Conservation (phyloP, 2,888 invertebrate genomes). For the Eristalis pertinax region DNA sequence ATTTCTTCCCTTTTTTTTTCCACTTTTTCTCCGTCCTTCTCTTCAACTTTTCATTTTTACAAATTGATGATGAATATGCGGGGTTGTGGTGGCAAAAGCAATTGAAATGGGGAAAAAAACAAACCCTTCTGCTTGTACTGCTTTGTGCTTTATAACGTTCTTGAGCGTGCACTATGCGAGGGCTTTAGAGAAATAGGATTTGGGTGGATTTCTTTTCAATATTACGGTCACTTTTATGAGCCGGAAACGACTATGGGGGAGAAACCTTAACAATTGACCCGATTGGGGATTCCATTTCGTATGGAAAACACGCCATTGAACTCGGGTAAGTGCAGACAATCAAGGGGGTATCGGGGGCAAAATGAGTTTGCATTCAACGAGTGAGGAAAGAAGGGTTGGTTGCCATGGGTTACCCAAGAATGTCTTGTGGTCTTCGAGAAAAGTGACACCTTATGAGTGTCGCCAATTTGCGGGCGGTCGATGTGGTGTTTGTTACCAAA, state of each 20-base stretch:
- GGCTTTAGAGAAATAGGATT: constrained; percentile 12
- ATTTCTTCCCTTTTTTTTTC: background rate
- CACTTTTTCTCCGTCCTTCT: background rate
- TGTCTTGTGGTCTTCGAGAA: background rate
- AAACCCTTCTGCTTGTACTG: constrained; percentile 26
- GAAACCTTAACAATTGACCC: constrained; percentile 33
- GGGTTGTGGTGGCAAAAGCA: constrained; percentile 3
- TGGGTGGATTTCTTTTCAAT: constrained; percentile 8
- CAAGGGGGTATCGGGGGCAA: background rate
- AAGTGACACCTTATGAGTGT: background rate
- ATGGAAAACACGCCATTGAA: constrained; percentile 24
- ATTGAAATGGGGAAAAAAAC: constrained; percentile 56
- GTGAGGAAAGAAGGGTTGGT: background rate
- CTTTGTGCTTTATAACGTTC: constrained; percentile 1
- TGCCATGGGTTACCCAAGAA: no score
- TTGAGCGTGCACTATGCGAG: background rate
- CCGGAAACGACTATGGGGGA: background rate
- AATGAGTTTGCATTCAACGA: background rate
- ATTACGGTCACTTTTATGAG: constrained; percentile 42
- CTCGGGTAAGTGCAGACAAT: constrained; percentile 3
- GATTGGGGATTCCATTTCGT: constrained; percentile 12
- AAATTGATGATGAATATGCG: constrained; percentile 56
- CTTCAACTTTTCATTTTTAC: constrained; percentile 10
- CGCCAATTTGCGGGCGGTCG: no score
- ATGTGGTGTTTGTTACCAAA: no score